phyloP scores from a whole-genome alignment of 2,888 invertebrate species.

The Troides helena region DNA sequence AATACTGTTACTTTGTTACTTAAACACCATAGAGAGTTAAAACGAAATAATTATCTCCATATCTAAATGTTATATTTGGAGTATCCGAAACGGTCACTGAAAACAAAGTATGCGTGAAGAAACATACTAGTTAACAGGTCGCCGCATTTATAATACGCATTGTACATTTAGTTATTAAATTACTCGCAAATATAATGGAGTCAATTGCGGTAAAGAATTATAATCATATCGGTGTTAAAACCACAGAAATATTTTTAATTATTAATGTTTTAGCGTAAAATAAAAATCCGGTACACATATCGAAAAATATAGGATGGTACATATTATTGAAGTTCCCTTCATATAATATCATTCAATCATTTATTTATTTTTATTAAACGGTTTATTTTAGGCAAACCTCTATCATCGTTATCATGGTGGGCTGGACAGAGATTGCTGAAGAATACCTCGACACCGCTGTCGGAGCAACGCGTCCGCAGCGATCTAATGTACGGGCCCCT shows the following conservation, averaged over 20 bases:
- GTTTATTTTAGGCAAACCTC: conserved; percentile 80
- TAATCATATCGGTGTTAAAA: no score
- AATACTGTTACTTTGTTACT: background rate
- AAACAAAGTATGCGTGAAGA: conserved; percentile 3
- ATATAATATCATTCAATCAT: no score
- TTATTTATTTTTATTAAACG: no score
- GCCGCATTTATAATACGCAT: background rate
- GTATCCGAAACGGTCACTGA: background rate
- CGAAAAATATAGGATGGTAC: no score
- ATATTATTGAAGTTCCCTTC: no score
- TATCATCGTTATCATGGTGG: conserved; percentile 84
- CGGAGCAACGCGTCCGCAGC: conserved; percentile 83
- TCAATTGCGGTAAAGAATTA: no score
- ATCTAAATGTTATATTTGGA: background rate
- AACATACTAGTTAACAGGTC: conserved; percentile 1
- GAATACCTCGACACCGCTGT: conserved; percentile 79
- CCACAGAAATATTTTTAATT: no score
- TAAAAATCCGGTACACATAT: no score
- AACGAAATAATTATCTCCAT: background rate
- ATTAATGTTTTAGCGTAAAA: no score
- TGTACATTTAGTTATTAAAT: background rate
- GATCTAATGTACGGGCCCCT: conserved; percentile 82
- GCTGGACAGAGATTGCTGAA: conserved; percentile 82
- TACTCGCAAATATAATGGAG: background rate
- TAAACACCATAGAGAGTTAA: background rate